These are phyloP conservation scores for Chiropotes sagulatus DNA, from an alignment of 2,797 vertebrate genomes.

Conservation along the genomic window DNA sequence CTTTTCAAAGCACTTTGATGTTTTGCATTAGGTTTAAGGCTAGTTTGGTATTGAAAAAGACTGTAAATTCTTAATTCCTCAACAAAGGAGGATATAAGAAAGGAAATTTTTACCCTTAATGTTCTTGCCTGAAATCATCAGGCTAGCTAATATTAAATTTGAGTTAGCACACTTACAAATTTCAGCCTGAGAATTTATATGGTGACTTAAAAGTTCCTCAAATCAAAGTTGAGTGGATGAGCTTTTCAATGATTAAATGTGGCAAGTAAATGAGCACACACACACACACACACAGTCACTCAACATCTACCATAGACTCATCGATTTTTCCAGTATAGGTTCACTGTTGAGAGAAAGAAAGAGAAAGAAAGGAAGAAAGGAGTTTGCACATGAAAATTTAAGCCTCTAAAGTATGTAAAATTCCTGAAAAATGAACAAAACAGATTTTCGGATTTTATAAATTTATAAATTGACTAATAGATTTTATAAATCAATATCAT, in stretches of 20 bases:
- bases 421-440: not conserved
- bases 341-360: not conserved
- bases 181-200: not conserved
- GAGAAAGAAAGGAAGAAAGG: not conserved
- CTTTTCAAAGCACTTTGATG: not conserved
- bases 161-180: not conserved
- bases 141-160: not conserved
- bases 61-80: not conserved
- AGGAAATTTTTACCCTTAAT: not conserved
- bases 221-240: not conserved
- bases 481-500: not conserved
- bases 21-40: slow-evolving; percentile 5
- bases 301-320: not conserved
- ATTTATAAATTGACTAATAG: not conserved
- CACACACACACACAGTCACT: not conserved
- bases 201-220: not conserved
- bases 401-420: slow-evolving; percentile 5
- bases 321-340: not conserved
- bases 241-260: not conserved
- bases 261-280: not conserved
- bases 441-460: not conserved
- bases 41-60: slow-evolving; percentile 10
- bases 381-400: not conserved
- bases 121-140: not conserved
- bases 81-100: not conserved